phyloP scores from a whole-genome alignment of 2,888 invertebrate species.

The Habrosyne pyritoides region DNA sequence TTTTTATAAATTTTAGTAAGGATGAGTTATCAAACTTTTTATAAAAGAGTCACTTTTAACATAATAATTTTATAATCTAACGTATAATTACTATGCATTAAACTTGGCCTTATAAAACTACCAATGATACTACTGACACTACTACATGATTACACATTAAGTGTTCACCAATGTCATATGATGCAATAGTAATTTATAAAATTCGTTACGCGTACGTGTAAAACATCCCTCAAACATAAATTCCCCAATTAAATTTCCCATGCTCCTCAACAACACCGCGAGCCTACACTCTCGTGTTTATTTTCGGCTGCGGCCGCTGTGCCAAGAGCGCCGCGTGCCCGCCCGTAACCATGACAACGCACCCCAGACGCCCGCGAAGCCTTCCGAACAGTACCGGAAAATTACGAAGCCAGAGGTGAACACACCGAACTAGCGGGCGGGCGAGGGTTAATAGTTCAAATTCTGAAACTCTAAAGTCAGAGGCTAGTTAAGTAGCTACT shows the following conservation, averaged over 20 bases:
- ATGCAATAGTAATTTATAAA: constrained; percentile 12
- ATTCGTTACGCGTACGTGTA: constrained; percentile 33
- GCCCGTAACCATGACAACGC: constrained; percentile 70
- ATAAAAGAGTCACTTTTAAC: too few relatives aligned
- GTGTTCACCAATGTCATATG: too few relatives aligned
- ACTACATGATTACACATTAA: too few relatives aligned
- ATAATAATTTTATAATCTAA: too few relatives aligned
- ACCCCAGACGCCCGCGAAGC: constrained; percentile 69
- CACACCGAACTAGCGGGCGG: constrained; percentile 27
- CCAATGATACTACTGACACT: too few relatives aligned
- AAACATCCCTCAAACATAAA: constrained; percentile 25
- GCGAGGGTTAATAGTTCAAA: constrained; percentile 25
- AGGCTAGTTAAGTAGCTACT: background rate
- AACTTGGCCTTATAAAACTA: too few relatives aligned
- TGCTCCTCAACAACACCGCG: constrained; percentile 44
- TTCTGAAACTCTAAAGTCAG: constrained; percentile 22
- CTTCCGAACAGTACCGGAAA: constrained; percentile 49
- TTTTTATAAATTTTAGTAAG: background rate
- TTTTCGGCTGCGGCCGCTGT: constrained; percentile 70
- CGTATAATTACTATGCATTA: too few relatives aligned
- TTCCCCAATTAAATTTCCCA: constrained; percentile 28
- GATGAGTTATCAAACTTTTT: too few relatives aligned
- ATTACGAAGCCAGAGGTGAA: constrained; percentile 40
- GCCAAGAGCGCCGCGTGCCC: constrained; percentile 63
- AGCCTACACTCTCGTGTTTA: constrained; percentile 67